Percentiles rank a stretch among this genome's conserved stretches.
These are phyloP conservation scores for human (Homo sapiens) DNA, from an alignment of 2,113 vertebrate species.

Conservation along the genomic window DNA sequence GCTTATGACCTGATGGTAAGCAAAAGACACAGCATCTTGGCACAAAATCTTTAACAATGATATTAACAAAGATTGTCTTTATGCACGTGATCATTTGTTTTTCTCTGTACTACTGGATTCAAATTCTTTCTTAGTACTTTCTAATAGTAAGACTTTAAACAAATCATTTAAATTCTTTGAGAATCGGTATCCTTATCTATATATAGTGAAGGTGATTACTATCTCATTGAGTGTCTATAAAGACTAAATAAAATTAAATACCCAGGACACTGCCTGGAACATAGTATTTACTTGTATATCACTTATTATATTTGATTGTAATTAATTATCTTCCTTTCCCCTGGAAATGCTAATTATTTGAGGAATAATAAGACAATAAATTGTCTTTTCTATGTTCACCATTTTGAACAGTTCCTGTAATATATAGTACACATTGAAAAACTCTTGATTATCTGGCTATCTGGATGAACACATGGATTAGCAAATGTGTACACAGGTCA, in stretches of 20 bases:
- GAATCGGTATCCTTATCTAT: neutral
- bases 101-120: neutral
- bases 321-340: neutral
- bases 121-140: neutral
- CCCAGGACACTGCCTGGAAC: neutral
- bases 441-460: neutral
- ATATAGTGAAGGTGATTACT: neutral
- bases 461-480: neutral
- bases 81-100: neutral
- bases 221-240: neutral
- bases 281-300: neutral
- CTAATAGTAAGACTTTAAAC: neutral
- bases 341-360: neutral
- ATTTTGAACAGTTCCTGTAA: neutral
- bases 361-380: neutral
- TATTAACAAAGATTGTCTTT: neutral
- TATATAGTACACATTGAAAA: neutral
- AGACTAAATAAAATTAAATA: conserved; percentile 23
- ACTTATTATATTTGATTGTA: neutral
- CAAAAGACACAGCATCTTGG: neutral
- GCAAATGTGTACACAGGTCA: neutral
- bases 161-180: neutral
- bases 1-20: neutral
- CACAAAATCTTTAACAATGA: neutral
- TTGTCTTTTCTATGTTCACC: neutral